Evolutionary conservation across 2,888 invertebrate genomes (phyloP).

Genomic region (Dilophus febrilis): DNA sequence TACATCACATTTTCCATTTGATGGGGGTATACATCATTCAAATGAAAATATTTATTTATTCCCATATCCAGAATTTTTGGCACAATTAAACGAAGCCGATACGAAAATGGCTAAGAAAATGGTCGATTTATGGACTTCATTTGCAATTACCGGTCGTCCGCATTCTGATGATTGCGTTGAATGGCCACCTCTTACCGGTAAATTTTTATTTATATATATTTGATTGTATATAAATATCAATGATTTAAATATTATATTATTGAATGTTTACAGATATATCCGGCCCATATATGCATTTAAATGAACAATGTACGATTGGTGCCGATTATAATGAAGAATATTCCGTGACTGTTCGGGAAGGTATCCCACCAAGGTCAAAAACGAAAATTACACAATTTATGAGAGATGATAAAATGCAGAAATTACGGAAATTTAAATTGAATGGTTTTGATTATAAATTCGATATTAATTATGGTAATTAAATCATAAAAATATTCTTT

Average conservation of each 20-base stretch:
- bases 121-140: constrained; percentile 30
- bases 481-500: too few species aligned
- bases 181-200: constrained; percentile 24
- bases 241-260: neutral
- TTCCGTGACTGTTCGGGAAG: constrained; percentile 10
- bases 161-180: constrained; percentile 15
- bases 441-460: too few species aligned
- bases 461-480: too few species aligned
- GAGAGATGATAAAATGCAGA: too few species aligned
- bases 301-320: constrained; percentile 12
- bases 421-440: too few species aligned
- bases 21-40: constrained; percentile 38
- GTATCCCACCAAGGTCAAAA: too few species aligned
- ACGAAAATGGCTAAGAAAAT: constrained; percentile 28
- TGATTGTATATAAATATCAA: neutral
- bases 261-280: constrained; percentile 14
- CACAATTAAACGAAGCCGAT: constrained; percentile 22
- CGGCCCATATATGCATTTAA: constrained; percentile 27
- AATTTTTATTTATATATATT: constrained; percentile 6
- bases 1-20: constrained; percentile 29
- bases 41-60: constrained; percentile 44
- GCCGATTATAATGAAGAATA: constrained; percentile 20
- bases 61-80: constrained; percentile 24
- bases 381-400: too few species aligned
- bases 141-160: constrained; percentile 24